phyloP scores from a whole-genome alignment of 2,797 vertebrate genomes.

The Microhierax caerulescens region DNA sequence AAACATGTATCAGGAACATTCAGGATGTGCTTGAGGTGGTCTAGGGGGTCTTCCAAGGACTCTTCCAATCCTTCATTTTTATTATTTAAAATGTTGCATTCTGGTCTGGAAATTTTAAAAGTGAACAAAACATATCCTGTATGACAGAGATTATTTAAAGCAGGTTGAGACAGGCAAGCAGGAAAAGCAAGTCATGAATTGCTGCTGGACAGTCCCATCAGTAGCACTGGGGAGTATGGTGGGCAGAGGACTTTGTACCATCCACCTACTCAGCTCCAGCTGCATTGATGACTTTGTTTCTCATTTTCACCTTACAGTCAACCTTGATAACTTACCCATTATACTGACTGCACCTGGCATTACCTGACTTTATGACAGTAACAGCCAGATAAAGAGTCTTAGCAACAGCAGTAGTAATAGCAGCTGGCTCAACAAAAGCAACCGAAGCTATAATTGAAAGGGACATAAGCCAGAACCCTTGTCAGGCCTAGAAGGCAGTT shows the following conservation, averaged over 20 bases:
- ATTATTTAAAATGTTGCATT: neutral
- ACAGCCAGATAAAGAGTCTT: conserved; percentile 4
- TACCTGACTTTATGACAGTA: neutral
- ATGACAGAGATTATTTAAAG: neutral
- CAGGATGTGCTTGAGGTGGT: neutral
- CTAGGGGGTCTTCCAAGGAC: neutral
- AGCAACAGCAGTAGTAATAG: conserved; percentile 7
- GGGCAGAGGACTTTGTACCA: neutral
- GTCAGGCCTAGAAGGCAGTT: neutral
- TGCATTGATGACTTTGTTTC: neutral
- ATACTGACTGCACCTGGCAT: neutral
- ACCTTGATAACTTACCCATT: neutral
- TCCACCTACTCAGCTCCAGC: neutral
- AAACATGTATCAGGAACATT: neutral
- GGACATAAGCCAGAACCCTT: neutral
- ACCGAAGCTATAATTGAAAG: neutral
- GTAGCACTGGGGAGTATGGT: neutral
- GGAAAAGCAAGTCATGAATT: neutral
- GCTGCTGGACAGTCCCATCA: neutral
- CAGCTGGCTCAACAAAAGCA: conserved; percentile 18
- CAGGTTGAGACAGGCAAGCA: neutral
- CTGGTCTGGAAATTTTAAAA: neutral
- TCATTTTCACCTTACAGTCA: neutral
- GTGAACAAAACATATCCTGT: neutral
- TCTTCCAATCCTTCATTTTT: neutral